Evolutionary conservation across 2,888 invertebrate species (phyloP).

Genomic region (Latrodectus hesperus): DNA sequence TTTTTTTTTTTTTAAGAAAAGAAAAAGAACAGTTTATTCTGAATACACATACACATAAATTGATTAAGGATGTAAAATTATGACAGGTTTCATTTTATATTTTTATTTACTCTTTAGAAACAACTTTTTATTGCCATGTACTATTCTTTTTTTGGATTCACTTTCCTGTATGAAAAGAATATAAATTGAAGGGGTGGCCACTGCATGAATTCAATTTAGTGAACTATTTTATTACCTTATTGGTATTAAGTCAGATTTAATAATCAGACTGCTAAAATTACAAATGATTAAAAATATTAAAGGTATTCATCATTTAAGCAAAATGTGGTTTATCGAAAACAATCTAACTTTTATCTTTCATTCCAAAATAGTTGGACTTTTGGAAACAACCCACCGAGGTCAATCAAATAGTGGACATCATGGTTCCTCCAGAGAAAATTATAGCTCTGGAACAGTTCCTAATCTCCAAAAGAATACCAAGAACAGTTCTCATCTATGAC

Average conservation of each 20-base stretch:
- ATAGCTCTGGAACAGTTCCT: constrained; percentile 80
- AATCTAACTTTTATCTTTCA: not conserved
- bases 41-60: no score
- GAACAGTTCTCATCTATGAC: constrained; percentile 84
- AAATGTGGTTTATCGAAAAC: not conserved
- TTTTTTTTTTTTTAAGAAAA: no score
- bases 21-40: no score
- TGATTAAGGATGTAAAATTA: no score
- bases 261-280: not conserved
- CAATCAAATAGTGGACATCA: constrained; percentile 75
- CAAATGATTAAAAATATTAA: not conserved
- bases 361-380: constrained; percentile 63
- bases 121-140: no score
- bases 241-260: not conserved
- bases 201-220: no score
- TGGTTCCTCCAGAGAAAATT: constrained; percentile 82
- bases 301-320: not conserved
- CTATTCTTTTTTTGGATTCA: no score
- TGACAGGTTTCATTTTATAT: no score
- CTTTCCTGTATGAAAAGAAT: no score
- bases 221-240: no score
- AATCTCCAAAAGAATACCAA: constrained; percentile 80
- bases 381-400: constrained; percentile 63
- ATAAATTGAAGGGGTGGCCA: no score
- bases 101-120: no score